These are phyloP conservation scores for Pomacea maculata DNA, from an alignment of 1,140 invertebrate species.

Conservation along the genomic window DNA sequence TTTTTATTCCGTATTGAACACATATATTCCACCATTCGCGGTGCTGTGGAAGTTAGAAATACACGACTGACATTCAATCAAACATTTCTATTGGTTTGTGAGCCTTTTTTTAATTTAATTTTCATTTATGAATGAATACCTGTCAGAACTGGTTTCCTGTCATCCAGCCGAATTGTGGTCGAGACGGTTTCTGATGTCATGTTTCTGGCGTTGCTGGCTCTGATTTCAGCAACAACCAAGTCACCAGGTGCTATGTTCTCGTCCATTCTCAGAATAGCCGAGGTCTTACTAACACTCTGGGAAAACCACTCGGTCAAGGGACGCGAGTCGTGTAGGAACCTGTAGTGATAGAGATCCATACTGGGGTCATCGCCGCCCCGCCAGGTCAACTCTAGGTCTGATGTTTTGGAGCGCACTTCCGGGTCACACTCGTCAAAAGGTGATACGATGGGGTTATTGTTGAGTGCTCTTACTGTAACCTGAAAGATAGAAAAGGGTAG, in stretches of 20 bases:
- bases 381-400: constrained; percentile 8
- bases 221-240: neutral
- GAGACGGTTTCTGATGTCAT: constrained; percentile 11
- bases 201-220: constrained; percentile 7
- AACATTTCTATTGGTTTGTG: too few species aligned
- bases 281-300: neutral
- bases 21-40: too few species aligned
- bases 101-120: too few species aligned
- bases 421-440: constrained; percentile 3
- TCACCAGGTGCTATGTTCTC: neutral
- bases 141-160: constrained; percentile 11
- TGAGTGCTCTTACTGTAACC: neutral
- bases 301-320: neutral
- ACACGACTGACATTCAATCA: too few species aligned
- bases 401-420: neutral
- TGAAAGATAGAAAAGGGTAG: neutral
- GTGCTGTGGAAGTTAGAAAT: too few species aligned
- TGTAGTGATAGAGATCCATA: neutral
- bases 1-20: too few species aligned
- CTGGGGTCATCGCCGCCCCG: neutral
- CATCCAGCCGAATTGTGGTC: constrained; percentile 9
- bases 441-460: constrained; percentile 4
- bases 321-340: neutral
- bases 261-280: neutral
- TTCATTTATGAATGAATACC: neutral